These are phyloP conservation scores for Phalera bucephala DNA, from an alignment of 2,888 invertebrate species.

Conservation along the genomic window DNA sequence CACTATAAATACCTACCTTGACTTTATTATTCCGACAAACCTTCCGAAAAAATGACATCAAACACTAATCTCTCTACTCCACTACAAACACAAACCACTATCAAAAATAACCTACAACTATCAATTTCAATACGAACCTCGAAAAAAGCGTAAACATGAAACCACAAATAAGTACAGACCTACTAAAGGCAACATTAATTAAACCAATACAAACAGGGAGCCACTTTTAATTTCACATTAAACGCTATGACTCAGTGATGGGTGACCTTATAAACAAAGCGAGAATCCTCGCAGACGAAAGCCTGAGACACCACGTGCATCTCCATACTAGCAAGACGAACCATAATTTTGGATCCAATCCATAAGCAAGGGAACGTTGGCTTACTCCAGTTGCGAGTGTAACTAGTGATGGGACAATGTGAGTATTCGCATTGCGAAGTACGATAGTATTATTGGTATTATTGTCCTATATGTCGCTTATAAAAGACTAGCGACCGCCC, in stretches of 20 bases:
- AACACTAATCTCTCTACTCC: no score
- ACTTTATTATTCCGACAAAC: no score
- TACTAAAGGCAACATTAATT: conserved; percentile 10
- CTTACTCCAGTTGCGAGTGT: conserved; percentile 48
- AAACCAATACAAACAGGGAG: conserved; percentile 20
- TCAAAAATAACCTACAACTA: no score
- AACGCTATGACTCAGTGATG: conserved; percentile 15
- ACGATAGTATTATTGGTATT: no score
- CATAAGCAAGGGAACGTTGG: conserved; percentile 59
- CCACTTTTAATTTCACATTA: conserved; percentile 31
- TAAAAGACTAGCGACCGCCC: no score
- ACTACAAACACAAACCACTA: no score
- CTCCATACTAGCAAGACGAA: conserved; percentile 56
- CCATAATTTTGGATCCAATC: conserved; percentile 76
- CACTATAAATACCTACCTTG: no score
- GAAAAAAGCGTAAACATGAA: no score
- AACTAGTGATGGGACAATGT: conserved; percentile 22
- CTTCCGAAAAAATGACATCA: no score
- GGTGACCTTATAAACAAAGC: conserved; percentile 32
- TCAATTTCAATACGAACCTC: no score
- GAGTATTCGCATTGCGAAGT: background rate
- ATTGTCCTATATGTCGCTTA: no score
- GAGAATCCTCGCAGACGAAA: conserved; percentile 38
- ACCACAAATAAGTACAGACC: no score
- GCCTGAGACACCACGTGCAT: conserved; percentile 64